Base-by-base conservation (phyloP, 1,140 invertebrate genomes). In the Anthonomus grandis region DNA sequence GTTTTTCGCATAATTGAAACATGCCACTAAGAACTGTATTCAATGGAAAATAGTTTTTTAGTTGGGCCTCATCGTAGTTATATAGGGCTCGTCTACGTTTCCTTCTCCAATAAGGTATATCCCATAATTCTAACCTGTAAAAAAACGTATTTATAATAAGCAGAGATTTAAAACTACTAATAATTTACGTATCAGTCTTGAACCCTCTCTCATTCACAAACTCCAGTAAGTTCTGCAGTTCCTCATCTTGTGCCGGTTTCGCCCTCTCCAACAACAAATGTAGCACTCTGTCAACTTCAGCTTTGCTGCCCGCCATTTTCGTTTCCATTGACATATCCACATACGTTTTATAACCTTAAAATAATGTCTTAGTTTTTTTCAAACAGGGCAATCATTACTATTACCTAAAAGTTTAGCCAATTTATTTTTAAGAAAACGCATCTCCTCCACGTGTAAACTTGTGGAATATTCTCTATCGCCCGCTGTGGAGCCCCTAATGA, bases 291-390 rank as follows among this genome's bases (percentile, higher is more conserved):
- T 86, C 76, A 1, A 95, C 83, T 74, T 87, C 90, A 19, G 89
- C 81, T n/a, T 93, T 73, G 60, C 72, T 86, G 24, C 85, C 87
- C 2, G 92, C 91, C 91, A 97, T 95, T 80, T 95, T 96, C 0
- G 91, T 95, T 77, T 91, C 84, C 90, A 97, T 93, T 23, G 88
- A 92, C 83, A 96, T 84, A 23, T 94, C 83, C 0, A 81, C 85
- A 75, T 80, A 95, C 54, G 79, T 85, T 44, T 86, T 76, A 72
- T 84, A 97, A 36, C 93, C 93, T 39, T 12, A 53, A 25, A 44
- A n/a, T n/a, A n/a, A n/a, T n/a, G n/a, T n/a, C n/a, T n/a, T n/a
- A n/a, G n/a, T n/a, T n/a, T n/a, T n/a, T n/a, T n/a, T n/a, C n/a
- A n/a, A n/a, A 13, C 31, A 34, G 10, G 10, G 2, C 31, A 41